Conservation (phyloP, 1,140 invertebrate genomes). For the Dreissena polymorpha region DNA sequence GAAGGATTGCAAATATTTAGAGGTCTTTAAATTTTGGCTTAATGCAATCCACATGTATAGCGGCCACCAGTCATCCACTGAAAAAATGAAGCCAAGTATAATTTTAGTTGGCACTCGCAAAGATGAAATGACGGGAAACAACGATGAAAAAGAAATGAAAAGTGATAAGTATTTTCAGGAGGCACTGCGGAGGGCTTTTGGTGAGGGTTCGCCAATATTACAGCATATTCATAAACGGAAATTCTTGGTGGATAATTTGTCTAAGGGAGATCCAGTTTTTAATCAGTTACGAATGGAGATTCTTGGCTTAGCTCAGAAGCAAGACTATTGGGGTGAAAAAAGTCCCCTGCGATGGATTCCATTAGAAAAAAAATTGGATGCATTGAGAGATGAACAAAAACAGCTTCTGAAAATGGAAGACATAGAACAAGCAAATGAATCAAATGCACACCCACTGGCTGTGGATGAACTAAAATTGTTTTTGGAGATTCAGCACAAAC, state of each 20-base stretch:
- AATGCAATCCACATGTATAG: background rate
- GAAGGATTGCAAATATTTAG: background rate
- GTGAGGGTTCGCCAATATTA: background rate
- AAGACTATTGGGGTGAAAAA: conserved; percentile 23
- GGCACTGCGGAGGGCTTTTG: conserved; percentile 28
- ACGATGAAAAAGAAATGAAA: conserved; percentile 41
- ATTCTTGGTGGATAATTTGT: conserved; percentile 28
- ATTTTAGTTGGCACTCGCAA: conserved; percentile 35
- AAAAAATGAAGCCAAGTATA: background rate
- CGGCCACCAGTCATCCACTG: background rate
- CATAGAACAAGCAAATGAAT: background rate
- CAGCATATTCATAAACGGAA: conserved; percentile 10
- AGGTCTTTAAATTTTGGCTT: background rate
- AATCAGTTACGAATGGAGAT: conserved; percentile 13
- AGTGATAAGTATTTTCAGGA: conserved; percentile 29
- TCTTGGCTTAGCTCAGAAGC: background rate
- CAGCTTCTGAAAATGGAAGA: conserved; percentile 29
- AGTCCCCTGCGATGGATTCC: conserved; percentile 34
- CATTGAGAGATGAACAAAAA: conserved; percentile 13
- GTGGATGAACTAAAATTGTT: conserved; percentile 24
- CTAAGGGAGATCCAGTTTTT: background rate
- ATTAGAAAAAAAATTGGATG: conserved; percentile 3
- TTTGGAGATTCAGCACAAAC: conserved; percentile 14
- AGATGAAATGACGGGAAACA: conserved; percentile 12
- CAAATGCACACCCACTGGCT: conserved; percentile 12